These are phyloP conservation scores for Erythrocercus mccallii DNA, from an alignment of 2,113 vertebrate genomes.

Conservation along the genomic window DNA sequence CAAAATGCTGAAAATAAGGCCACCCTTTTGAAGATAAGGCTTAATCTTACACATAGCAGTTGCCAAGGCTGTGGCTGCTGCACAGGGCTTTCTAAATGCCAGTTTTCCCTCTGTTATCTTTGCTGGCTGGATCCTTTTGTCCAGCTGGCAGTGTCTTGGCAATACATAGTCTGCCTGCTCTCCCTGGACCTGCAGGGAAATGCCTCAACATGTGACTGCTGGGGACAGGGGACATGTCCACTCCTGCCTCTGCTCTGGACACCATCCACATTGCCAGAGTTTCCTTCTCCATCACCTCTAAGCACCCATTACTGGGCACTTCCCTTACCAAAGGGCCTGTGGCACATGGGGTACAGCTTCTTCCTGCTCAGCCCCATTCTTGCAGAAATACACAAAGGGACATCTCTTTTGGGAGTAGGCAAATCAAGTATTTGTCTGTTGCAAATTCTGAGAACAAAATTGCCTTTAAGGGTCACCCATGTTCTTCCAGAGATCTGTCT, in stretches of 20 bases:
- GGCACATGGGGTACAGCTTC: not conserved
- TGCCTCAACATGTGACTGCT: accelerated
- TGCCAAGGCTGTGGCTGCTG: not conserved
- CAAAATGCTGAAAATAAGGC: not conserved
- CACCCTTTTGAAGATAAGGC: not conserved
- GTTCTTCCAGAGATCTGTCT: not conserved
- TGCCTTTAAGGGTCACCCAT: not conserved
- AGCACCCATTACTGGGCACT: not conserved
- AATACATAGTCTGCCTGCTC: accelerated
- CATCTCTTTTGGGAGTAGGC: not conserved
- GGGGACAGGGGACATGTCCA: accelerated
- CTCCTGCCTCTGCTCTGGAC: not conserved
- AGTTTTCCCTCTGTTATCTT: not conserved
- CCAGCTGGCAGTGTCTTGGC: not conserved
- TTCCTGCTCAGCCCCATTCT: not conserved
- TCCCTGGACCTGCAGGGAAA: accelerated
- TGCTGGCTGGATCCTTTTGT: not conserved
- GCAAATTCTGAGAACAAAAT: not conserved
- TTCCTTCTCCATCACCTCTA: not conserved
- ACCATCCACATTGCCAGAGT: accelerated
- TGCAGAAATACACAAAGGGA: not conserved
- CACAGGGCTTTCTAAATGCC: accelerated
- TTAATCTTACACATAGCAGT: not conserved
- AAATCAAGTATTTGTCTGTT: not conserved
- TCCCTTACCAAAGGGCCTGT: not conserved